Conservation (phyloP, 2,113 vertebrate genomes). For the Erythrocebus patas region DNA sequence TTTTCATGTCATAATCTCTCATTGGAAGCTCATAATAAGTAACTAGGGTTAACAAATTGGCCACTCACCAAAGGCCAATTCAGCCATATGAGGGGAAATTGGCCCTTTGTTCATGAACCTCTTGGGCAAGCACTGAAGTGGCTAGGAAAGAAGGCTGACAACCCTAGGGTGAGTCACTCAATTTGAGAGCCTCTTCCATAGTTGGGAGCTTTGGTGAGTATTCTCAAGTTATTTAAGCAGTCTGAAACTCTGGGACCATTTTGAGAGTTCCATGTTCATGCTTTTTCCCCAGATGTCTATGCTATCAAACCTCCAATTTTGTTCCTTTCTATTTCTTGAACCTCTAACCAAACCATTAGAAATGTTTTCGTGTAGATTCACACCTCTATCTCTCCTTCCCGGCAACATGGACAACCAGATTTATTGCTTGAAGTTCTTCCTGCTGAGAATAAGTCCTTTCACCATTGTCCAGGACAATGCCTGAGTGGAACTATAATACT, state of each 20-base stretch:
- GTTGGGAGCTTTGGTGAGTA: not conserved
- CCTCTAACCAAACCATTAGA: conserved; percentile 11
- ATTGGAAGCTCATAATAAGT: not conserved
- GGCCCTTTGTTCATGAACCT: not conserved
- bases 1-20: not conserved
- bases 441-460: not conserved
- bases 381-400: not conserved
- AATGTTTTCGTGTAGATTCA: not conserved
- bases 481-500: not conserved
- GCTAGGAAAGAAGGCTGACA: not conserved
- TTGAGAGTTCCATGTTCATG: not conserved
- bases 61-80: not conserved
- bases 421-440: not conserved
- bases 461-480: not conserved
- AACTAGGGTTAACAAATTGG: not conserved
- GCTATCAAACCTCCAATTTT: not conserved
- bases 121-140: not conserved
- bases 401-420: not conserved
- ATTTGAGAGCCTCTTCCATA: not conserved
- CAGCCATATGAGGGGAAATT: not conserved
- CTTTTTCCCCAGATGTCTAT: not conserved
- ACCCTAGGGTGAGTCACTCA: not conserved
- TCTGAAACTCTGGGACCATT: not conserved
- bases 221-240: not conserved
- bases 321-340: not conserved